A percentile compares a stretch with the other conserved stretches of the same genome.
Evolutionary conservation across 2,888 invertebrate species (phyloP).

Genomic region (Drosophila colorata): DNA sequence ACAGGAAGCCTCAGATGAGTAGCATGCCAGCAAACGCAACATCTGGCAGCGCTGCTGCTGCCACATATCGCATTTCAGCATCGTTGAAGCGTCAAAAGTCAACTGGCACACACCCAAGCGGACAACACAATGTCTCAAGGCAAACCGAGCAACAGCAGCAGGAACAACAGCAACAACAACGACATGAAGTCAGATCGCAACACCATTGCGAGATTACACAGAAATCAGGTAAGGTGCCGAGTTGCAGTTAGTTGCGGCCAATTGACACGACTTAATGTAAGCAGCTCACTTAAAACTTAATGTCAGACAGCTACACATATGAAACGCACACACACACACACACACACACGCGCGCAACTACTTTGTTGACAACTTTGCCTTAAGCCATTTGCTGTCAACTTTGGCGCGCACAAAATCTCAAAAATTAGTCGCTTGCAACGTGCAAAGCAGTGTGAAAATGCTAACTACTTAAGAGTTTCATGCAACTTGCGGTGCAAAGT

Average conservation of each 20-base stretch:
- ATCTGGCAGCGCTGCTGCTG: conserved; percentile 18
- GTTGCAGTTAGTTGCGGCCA: conserved; percentile 30
- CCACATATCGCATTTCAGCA: conserved; percentile 71
- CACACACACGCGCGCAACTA: not conserved
- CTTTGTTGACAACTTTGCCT: conserved; percentile 24
- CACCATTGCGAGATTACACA: conserved; percentile 70
- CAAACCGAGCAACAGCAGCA: conserved; percentile 38
- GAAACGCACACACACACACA: not conserved
- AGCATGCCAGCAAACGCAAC: conserved; percentile 45
- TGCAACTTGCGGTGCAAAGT: not conserved
- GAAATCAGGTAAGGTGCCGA: conserved; percentile 77
- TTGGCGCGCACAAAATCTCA: conserved; percentile 17
- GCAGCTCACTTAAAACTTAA: conserved; percentile 4
- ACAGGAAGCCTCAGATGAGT: conserved; percentile 67
- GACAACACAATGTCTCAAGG: conserved; percentile 64
- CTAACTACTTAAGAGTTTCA: conserved; percentile 49
- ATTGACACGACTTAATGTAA: conserved; percentile 29
- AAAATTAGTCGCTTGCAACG: conserved; percentile 45
- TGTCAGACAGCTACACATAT: not conserved
- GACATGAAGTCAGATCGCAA: conserved; percentile 51
- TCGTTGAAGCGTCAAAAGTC: conserved; percentile 81
- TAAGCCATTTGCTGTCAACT: conserved; percentile 27
- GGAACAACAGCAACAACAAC: conserved; percentile 26
- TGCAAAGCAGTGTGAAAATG: conserved; percentile 38
- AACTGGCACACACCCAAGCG: conserved; percentile 80